A percentile compares a stretch with the other conserved stretches of the same genome.
Conservation (phyloP, 2,888 invertebrate species). For the Leucoma salicis region DNA sequence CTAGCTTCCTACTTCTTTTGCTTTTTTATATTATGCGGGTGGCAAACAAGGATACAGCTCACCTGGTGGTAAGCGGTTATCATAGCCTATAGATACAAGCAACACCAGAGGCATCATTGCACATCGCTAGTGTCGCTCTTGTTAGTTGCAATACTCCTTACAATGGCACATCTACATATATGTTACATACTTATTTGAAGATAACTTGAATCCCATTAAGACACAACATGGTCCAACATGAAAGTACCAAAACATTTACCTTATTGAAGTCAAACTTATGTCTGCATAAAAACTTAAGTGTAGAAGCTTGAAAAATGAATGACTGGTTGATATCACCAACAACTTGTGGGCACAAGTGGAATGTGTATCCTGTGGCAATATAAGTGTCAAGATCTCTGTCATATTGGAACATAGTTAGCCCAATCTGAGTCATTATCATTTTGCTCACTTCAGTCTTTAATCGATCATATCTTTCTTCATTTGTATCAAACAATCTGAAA, state of each 20-base stretch:
- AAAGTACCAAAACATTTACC: slow-evolving; percentile 82
- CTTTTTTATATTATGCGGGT: no score
- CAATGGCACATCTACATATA: no score
- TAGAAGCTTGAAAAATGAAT: slow-evolving; percentile 84
- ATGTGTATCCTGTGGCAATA: slow-evolving; percentile 83
- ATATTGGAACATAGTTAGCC: slow-evolving; percentile 85
- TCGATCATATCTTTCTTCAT: slow-evolving; percentile 60
- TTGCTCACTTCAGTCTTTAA: slow-evolving; percentile 62
- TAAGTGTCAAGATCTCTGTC: slow-evolving; percentile 82
- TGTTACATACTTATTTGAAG: no score
- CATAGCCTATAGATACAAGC: no score
- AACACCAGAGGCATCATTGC: no score
- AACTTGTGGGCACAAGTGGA: slow-evolving; percentile 85
- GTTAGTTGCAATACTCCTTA: no score
- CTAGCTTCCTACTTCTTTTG: no score
- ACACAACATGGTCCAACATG: no score
- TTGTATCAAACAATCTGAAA: slow-evolving; percentile 69
- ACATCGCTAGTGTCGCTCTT: no score
- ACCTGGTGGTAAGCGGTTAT: no score
- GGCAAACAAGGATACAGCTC: no score
- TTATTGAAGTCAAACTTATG: slow-evolving; percentile 89
- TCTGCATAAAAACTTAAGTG: slow-evolving; percentile 83
- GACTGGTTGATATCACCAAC: slow-evolving; percentile 83
- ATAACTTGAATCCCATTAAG: no score
- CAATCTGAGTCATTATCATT: slow-evolving; percentile 86